A percentile compares a stretch with the other conserved stretches of the same genome.
Conservation (phyloP, 2,888 invertebrate species). For the Lasioglossum zephyrum region DNA sequence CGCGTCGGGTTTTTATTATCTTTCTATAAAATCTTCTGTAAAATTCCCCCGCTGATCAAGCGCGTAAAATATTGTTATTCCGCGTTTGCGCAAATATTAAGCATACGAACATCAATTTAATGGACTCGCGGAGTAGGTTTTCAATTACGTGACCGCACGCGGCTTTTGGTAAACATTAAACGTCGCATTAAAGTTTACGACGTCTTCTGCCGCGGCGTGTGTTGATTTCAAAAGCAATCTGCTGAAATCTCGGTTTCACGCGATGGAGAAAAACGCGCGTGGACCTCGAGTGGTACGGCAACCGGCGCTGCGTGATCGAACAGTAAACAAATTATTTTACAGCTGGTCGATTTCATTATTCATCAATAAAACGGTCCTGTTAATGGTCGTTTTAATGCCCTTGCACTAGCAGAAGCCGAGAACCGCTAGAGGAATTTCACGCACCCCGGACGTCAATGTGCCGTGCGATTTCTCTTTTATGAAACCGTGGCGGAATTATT, state of each 20-base stretch:
- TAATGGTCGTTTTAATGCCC: conserved; percentile 69
- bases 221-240: conserved; percentile 26
- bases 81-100: background rate
- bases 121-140: background rate
- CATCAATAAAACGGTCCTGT: conserved; percentile 70
- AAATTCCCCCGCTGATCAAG: background rate
- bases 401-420: conserved; percentile 33
- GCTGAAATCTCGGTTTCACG: conserved; percentile 7
- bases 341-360: conserved; percentile 74
- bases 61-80: background rate
- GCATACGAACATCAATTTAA: background rate
- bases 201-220: conserved; percentile 18
- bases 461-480: conserved; percentile 1
- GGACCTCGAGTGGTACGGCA: conserved; percentile 36
- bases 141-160: background rate
- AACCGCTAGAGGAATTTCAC: conserved; percentile 52
- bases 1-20: background rate
- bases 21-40: background rate
- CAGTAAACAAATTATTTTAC: conserved; percentile 78
- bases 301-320: conserved; percentile 49
- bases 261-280: conserved; percentile 26
- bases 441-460: conserved; percentile 38
- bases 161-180: conserved; percentile 22
- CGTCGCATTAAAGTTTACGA: conserved; percentile 28
- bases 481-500: background rate